These are phyloP conservation scores for Brachyistius frenatus DNA, from an alignment of 2,113 vertebrate genomes.

Conservation along the genomic window DNA sequence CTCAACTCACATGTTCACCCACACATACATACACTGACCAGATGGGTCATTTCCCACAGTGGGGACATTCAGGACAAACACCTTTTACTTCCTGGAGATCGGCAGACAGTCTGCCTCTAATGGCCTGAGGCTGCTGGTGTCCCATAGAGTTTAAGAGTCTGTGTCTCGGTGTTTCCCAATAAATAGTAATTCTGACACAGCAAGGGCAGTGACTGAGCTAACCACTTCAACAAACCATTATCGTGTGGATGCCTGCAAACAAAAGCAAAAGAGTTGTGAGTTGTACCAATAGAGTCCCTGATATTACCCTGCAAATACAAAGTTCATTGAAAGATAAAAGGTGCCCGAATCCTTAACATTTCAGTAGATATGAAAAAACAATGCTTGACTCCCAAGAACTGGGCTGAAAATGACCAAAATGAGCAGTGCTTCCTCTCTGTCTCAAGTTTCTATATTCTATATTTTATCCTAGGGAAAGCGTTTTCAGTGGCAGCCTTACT, in stretches of 20 bases:
- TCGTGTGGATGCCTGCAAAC: slow-evolving; percentile 13
- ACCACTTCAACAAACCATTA: slow-evolving; percentile 41
- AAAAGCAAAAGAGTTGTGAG: slow-evolving; percentile 33
- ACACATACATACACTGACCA: slow-evolving; percentile 56
- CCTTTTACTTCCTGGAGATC: slow-evolving; percentile 63
- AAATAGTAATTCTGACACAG: slow-evolving; percentile 34
- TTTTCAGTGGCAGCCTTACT: slow-evolving; percentile 4
- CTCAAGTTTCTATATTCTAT: background rate
- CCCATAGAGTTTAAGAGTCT: slow-evolving; percentile 36
- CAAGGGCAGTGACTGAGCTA: slow-evolving; percentile 21
- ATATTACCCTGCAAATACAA: background rate
- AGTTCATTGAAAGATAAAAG: slow-evolving; percentile 11
- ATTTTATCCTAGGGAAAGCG: background rate
- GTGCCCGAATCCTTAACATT: slow-evolving; percentile 2
- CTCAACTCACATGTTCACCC: slow-evolving; percentile 33
- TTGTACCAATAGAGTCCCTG: background rate
- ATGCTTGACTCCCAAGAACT: background rate
- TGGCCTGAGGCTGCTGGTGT: slow-evolving; percentile 42
- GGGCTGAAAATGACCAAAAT: background rate
- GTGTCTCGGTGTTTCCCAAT: slow-evolving; percentile 31
- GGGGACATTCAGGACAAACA: slow-evolving; percentile 70
- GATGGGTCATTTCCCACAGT: slow-evolving; percentile 73
- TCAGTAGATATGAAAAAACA: background rate
- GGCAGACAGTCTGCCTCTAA: slow-evolving; percentile 58
- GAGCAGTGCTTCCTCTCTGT: background rate